A percentile compares a stretch with the other conserved stretches of the same genome.
These are phyloP conservation scores for Esox masquinongy DNA, from an alignment of 2,797 vertebrate genomes.

Conservation along the genomic window DNA sequence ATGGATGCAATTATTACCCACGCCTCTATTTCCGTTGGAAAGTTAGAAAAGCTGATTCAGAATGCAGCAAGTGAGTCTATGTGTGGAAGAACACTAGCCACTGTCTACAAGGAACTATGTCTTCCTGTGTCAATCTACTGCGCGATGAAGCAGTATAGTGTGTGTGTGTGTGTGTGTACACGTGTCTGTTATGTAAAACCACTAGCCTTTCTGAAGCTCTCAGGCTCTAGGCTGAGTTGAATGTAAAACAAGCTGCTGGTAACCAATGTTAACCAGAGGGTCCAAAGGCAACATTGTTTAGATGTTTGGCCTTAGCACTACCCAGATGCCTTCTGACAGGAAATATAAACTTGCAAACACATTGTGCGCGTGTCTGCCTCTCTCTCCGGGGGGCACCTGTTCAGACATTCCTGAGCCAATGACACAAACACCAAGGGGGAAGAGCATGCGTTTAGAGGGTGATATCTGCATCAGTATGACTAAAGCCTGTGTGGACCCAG, in stretches of 20 bases:
- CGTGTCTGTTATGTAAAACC: not conserved
- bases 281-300: not conserved
- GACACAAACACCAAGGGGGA: not conserved
- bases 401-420: conserved; percentile 8
- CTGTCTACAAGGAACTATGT: not conserved
- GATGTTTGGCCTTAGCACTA: not conserved
- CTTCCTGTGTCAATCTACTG: not conserved
- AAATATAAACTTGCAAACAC: conserved; percentile 40
- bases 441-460: conserved; percentile 11
- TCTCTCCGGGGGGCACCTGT: conserved; percentile 2
- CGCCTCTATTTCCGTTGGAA: conserved; percentile 14
- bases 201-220: too few species aligned
- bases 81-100: not conserved
- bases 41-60: not conserved
- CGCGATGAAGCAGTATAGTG: not conserved
- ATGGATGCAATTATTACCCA: conserved; percentile 2
- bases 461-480: conserved; percentile 13
- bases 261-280: not conserved
- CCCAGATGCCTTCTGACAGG: not conserved
- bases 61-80: not conserved
- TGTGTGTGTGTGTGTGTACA: conserved; percentile 6
- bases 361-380: not conserved
- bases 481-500: conserved; percentile 49
- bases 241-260: not conserved
- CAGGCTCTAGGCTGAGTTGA: too few species aligned